Evolutionary conservation across 2,113 vertebrate genomes (phyloP).

Genomic region (Anguilla japonica): DNA sequence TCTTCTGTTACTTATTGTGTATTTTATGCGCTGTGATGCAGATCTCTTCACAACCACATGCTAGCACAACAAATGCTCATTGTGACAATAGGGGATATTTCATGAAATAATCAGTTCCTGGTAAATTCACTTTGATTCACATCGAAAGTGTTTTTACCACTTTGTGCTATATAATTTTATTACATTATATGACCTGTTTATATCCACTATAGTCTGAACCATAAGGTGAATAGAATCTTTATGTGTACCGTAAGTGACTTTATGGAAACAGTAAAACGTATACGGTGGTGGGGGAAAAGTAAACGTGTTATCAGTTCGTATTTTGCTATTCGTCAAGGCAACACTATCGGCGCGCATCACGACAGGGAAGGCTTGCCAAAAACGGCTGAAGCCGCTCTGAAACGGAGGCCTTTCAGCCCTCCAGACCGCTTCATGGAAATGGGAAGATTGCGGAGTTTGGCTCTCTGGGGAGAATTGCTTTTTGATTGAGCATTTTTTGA

Average conservation of each 20-base stretch:
- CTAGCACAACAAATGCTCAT: not conserved
- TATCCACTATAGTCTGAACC: no score
- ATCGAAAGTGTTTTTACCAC: not conserved
- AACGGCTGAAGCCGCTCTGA: not conserved
- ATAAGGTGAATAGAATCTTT: no score
- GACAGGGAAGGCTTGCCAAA: not conserved
- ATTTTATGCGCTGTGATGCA: not conserved
- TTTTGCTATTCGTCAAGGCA: not conserved
- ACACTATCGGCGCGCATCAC: not conserved
- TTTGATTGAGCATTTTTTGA: constrained; percentile 26
- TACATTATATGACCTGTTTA: no score
- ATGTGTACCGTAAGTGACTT: no score
- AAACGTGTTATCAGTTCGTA: not conserved
- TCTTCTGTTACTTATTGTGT: not conserved
- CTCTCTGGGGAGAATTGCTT: constrained; percentile 23
- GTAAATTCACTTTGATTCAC: no score
- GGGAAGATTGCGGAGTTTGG: constrained; percentile 9
- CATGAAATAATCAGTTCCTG: not conserved
- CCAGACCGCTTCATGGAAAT: constrained; percentile 12
- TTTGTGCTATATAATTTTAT: no score
- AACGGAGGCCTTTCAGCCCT: not conserved
- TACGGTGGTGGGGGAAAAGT: not conserved
- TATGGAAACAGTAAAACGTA: not conserved
- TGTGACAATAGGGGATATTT: not conserved
- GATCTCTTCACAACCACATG: not conserved